Conservation (phyloP, 1,140 invertebrate genomes). For the Ceratoteleas bidentatus region DNA sequence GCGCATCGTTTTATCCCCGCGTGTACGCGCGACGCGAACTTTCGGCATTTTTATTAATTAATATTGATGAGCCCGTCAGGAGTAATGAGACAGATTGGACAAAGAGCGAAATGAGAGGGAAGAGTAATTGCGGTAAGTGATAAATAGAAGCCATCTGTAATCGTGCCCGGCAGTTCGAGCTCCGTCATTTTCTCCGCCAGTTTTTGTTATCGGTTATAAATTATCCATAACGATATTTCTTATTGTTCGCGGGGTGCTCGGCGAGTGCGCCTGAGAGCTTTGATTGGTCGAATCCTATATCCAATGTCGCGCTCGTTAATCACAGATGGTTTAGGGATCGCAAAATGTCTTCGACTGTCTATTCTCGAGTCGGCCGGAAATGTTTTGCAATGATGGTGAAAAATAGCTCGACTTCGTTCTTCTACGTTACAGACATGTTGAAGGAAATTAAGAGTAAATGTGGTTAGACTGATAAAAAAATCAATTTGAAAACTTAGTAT, state of each 20-base stretch:
- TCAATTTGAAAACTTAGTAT: no score
- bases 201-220: constrained; percentile 80
- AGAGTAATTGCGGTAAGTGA: constrained; percentile 72
- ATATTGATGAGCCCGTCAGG: constrained; percentile 33
- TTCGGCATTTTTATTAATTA: constrained; percentile 49
- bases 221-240: constrained; percentile 80
- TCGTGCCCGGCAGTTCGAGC: constrained; percentile 70
- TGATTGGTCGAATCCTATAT: constrained; percentile 76
- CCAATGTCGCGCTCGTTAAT: constrained; percentile 78
- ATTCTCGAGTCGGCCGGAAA: constrained; percentile 16
- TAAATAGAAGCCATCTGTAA: constrained; percentile 78
- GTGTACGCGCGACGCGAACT: constrained; percentile 9
- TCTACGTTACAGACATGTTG: no score
- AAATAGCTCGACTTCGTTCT: no score
- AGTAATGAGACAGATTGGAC: constrained; percentile 23
- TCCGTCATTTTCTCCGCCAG: constrained; percentile 69
- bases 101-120: constrained; percentile 34
- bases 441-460: no score
- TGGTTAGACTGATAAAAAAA: no score
- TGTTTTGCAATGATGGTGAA: constrained; percentile 29
- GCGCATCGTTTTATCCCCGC: constrained; percentile 3
- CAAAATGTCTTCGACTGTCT: constrained; percentile 58
- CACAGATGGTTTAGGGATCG: constrained; percentile 75
- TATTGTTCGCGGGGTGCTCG: constrained; percentile 76
- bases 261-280: constrained; percentile 77